These are phyloP conservation scores for Sebastes matsubarae DNA, from an alignment of 2,797 vertebrate species.

Conservation along the genomic window DNA sequence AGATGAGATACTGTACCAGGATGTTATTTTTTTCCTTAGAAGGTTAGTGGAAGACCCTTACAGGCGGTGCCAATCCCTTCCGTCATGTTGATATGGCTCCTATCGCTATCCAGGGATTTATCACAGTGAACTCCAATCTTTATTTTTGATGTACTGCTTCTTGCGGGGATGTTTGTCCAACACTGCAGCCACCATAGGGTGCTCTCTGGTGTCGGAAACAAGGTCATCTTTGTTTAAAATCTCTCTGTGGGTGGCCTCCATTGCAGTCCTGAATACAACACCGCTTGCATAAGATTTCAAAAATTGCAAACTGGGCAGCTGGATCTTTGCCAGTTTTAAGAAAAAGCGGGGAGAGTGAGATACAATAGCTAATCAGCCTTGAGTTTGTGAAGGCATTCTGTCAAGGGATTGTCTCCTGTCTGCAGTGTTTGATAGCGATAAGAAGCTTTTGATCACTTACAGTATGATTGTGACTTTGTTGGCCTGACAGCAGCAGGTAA, in stretches of 20 bases:
- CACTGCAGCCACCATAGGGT: not conserved
- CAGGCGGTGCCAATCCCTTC: not conserved
- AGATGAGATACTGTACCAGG: not conserved
- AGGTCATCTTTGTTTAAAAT: not conserved
- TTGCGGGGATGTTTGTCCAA: not conserved
- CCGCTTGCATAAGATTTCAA: not conserved
- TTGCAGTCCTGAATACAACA: not conserved
- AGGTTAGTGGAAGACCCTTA: no score
- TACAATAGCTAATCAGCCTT: not conserved
- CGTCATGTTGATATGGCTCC: not conserved
- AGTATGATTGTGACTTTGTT: not conserved
- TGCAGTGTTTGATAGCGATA: not conserved
- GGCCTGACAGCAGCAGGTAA: slow-evolving; percentile 5
- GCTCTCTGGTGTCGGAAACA: not conserved
- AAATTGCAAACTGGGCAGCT: not conserved
- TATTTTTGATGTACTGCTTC: not conserved
- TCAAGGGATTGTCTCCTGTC: not conserved
- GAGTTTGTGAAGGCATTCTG: not conserved
- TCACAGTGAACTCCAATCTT: not conserved
- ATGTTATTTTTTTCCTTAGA: not conserved
- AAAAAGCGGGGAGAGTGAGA: not conserved
- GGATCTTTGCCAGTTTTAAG: not conserved
- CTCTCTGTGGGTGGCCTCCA: not conserved
- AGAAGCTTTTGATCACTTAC: not conserved
- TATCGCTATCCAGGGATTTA: not conserved